Evolutionary conservation across 1,140 invertebrate species (phyloP), one percentile per base, ranked within the genome.

Genomic region (Xylocopa sonorina): DNA sequence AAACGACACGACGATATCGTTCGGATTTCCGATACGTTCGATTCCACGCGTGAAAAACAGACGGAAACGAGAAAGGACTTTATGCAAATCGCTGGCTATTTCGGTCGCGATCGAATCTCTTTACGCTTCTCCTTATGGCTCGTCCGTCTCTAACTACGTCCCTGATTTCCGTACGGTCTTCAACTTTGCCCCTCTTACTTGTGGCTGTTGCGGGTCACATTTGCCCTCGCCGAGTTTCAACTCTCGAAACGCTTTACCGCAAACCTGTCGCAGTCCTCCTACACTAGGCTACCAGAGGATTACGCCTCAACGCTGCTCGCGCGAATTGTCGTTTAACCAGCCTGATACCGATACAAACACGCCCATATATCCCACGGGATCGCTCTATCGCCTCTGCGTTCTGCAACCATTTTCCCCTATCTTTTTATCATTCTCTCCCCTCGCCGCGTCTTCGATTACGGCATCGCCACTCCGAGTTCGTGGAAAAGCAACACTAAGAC

Each of bases 141-240:
- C 57, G 24, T 69, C 32, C 27, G 29, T 43, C 16, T 67, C 62
- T 67, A 69, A 38, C 73, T 55, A 50, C 60, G 69, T 34, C 77
- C 77, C 69, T 79, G 77, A 79, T 46, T 63, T 46, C 55, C 53
- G 24, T 51, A 64, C 58, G 18, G n/a, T 46, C 48, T 55, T 63
- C 14, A 63, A 48, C 38, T 73, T 60, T 55, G 29, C n/a, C 48
- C 38, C 38, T 46, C 50, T n/a, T 43, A 24, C 7, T 46, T 41
- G 18, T 51, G 1, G 12, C 50, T 62, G 18, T 16, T 9, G 4
- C 29, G 21, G 34, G 7, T 9, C 41, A 32, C 27, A 6, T 58
- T 60, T 34, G 16, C 32, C 41, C 29, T 38, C 24, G n/a, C 34
- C 18, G 21, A 66, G n/a, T 66, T 48, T 66, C 21, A 43, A 18